Conservation (phyloP, 2,888 invertebrate species). For the Carpatolechia fugitivella region DNA sequence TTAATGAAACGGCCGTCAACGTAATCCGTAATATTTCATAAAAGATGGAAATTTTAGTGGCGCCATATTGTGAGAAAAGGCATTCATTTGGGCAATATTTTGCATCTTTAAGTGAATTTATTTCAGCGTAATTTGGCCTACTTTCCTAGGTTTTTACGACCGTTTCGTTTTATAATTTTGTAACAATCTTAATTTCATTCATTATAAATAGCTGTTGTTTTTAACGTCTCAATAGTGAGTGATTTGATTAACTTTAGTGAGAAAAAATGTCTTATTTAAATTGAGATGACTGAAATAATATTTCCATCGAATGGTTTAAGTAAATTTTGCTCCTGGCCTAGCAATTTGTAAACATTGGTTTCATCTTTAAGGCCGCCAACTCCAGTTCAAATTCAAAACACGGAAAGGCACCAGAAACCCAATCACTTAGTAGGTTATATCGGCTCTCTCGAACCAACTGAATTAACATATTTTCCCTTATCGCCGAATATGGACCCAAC, state of each 20-base stretch:
- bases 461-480: constrained; percentile 79
- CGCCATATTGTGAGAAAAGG: constrained; percentile 74
- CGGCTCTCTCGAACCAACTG: constrained; percentile 58
- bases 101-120: constrained; percentile 66
- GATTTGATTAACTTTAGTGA: too few relatives aligned
- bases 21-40: constrained; percentile 73
- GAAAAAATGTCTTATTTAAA: constrained; percentile 43
- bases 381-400: constrained; percentile 67
- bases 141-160: constrained; percentile 43
- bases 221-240: too few relatives aligned
- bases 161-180: constrained; percentile 37
- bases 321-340: constrained; percentile 41
- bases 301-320: constrained; percentile 48
- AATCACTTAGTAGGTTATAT: constrained; percentile 78
- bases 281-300: constrained; percentile 48
- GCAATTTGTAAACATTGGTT: constrained; percentile 73
- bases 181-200: constrained; percentile 37
- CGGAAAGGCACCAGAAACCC: constrained; percentile 63
- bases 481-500: constrained; percentile 63
- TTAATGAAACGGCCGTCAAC: constrained; percentile 60
- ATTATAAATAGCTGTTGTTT: constrained; percentile 12
- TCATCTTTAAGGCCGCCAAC: constrained; percentile 45
- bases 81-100: constrained; percentile 68
- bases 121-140: constrained; percentile 61
- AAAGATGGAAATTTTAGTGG: constrained; percentile 75